Base-by-base conservation (phyloP, 2,888 invertebrate species). In the Pasiphila rectangulata region DNA sequence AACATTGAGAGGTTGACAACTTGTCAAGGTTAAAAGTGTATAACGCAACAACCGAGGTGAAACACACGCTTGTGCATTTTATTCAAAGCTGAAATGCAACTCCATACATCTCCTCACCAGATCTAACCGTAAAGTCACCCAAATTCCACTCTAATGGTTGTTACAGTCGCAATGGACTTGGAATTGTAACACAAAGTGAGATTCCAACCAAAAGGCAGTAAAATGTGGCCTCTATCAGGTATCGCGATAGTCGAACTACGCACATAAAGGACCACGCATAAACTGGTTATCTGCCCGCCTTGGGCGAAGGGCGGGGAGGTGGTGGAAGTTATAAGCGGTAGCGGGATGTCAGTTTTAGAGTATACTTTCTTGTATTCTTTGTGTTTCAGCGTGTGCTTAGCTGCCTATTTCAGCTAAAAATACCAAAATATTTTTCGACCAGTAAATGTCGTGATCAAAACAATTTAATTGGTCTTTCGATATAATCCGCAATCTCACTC, bases 231-330 rank as follows among this genome's bases (percentile, higher is more conserved):
- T 17, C 29, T 32, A 57, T 58, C 51, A 38, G 24, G 35, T 38
- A 54, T 56, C 53, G 62, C 57, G 73, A 77, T 74, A 73, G 73
- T 72, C 65, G 60, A 76, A 76, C 79, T 81, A 80, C 71, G 72
- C 72, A 72, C 74, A 75, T 78, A 77, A 78, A 79, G 72, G 72
- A 63, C 61, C 57, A 79, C 77, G 75, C 78, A 77, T 82, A 83
- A 81, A 83, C 67, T 75, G 82, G 78, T 83, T 82, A 84, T 83
- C 82, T 77, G 63, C 47, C 62, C 64, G 82, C 83, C 83, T 81
- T 73, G 71, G 82, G 81, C 80, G 64, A 56, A 64, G 64, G 68
- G 67, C 66, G 61, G 59, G 49, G 24, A 51, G 9, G 36, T 48
- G 61, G 70, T 35, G 1, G 23, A 56, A 55, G 57, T 3, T 0